Percentiles rank a stretch among this genome's conserved stretches.
phyloP scores from a whole-genome alignment of 2,113 vertebrate genomes.

The Podarcis muralis region DNA sequence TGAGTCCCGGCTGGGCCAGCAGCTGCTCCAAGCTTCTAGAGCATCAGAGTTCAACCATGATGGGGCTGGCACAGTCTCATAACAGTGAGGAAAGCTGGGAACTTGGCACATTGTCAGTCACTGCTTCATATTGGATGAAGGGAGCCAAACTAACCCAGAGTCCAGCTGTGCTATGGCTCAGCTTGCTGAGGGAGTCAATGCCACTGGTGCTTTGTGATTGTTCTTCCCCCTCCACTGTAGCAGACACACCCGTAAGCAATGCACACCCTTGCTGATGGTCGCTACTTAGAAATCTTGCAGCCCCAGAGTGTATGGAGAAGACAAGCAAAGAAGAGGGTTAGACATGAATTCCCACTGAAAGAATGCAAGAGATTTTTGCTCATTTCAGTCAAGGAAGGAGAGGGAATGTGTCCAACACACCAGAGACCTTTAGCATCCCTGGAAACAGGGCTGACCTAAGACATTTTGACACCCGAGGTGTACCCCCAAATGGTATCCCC shows the following conservation, averaged over 20 bases:
- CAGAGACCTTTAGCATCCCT: background rate
- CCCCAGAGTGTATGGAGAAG: background rate
- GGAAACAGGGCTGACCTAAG: no score
- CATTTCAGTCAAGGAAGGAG: background rate
- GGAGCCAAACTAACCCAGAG: slow-evolving; percentile 42
- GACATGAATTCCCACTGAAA: background rate
- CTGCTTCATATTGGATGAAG: slow-evolving; percentile 34
- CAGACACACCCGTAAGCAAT: background rate
- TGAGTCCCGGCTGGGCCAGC: slow-evolving; percentile 45
- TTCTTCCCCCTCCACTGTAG: no score
- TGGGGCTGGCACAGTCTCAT: slow-evolving; percentile 40
- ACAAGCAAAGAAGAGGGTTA: background rate
- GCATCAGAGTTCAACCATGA: slow-evolving; percentile 61
- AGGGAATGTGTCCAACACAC: background rate
- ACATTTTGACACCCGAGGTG: no score
- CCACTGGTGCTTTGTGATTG: background rate
- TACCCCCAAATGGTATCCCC: no score
- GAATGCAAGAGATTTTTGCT: background rate
- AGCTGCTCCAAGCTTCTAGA: slow-evolving; percentile 62
- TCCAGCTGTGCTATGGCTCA: slow-evolving; percentile 57
- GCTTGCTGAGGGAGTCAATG: background rate
- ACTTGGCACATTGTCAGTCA: slow-evolving; percentile 54
- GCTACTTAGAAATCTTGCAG: background rate
- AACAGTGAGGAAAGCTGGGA: slow-evolving; percentile 44
- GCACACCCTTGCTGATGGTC: background rate